A percentile compares a stretch with the other conserved stretches of the same genome.
Conservation (phyloP, 1,140 invertebrate genomes). For the Bombus haemorrhoidalis region DNA sequence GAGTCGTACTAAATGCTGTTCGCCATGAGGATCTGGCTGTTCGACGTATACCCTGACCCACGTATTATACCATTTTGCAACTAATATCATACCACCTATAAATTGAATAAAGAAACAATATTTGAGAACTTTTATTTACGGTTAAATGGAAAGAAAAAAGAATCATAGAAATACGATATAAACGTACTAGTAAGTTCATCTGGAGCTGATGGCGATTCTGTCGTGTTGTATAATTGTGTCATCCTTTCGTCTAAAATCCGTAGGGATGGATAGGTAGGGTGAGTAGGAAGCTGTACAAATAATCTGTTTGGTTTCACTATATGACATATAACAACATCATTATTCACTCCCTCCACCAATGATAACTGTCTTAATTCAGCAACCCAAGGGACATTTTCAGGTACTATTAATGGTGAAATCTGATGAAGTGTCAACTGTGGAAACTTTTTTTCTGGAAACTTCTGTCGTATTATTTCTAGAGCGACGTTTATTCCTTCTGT, state of each 20-base stretch:
- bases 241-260: conserved; percentile 89
- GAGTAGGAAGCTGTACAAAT: conserved; percentile 96
- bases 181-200: conserved; percentile 85
- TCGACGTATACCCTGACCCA: conserved; percentile 96
- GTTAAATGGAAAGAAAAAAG: neutral
- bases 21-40: conserved; percentile 86
- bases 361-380: conserved; percentile 86
- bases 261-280: conserved; percentile 94
- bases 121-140: neutral
- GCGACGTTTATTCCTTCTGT: conserved; percentile 90
- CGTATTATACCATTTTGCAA: conserved; percentile 89
- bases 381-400: conserved; percentile 65
- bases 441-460: conserved; percentile 91
- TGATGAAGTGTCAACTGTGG: conserved; percentile 91
- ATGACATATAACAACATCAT: conserved; percentile 94
- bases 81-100: conserved; percentile 93
- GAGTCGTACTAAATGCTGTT: conserved; percentile 92
- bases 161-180: conserved; percentile 19
- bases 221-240: conserved; percentile 86
- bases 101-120: conserved; percentile 52
- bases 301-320: conserved; percentile 93
- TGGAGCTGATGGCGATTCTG: conserved; percentile 86
- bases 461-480: conserved; percentile 91
- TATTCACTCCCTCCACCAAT: conserved; percentile 94
- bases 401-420: conserved; percentile 83